Evolutionary conservation across 2,888 invertebrate species (phyloP), one percentile per base, ranked within the genome.

Genomic region (Cryptus viduatorius): DNA sequence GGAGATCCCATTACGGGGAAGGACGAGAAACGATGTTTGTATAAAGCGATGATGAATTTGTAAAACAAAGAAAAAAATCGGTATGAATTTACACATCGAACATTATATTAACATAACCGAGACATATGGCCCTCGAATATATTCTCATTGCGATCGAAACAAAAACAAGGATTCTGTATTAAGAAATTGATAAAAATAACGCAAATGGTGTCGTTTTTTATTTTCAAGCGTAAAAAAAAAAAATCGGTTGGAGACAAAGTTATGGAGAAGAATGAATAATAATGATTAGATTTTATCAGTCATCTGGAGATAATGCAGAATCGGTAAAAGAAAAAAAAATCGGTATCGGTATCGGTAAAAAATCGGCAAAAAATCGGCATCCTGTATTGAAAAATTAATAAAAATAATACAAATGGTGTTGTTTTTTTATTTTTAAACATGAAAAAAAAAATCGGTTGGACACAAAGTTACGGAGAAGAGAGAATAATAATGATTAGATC

Each of bases 1-100:
- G 64, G 44, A 44, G 78, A 56, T 50, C 29, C 64, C 79, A 61
- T 79, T 53, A 53, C 31, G 24, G 14, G 53, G 31, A 71, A 37
- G 14, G 16, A 79, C 79, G 44, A 64, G 42, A 29, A 67, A 46
- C 29, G 46, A 56, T 42, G 29, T 7, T 46, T n/a, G 48, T 37
- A 37, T 8, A 37, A 37, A 37, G 37, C 37, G 37, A 37, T 4
- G 37, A 37, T 8, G 37, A 37, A 37, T 37, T 37, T 8, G 37
- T 8, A 8, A 37, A 37, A 8, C 0, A 37, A 37, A 4, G 8
- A 37, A 37, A 53, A 53, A 53, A 53, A 53, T 16, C 19, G 53
- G 19, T 53, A 53, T 53, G 3, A 4, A 37, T 37, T 37, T 37
- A 37, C 37, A 37, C 37, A 37, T 37, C 37, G 37, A 14, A n/a